These are phyloP conservation scores for Pyrocoelia pectoralis DNA, from an alignment of 2,888 invertebrate species.

Conservation along the genomic window DNA sequence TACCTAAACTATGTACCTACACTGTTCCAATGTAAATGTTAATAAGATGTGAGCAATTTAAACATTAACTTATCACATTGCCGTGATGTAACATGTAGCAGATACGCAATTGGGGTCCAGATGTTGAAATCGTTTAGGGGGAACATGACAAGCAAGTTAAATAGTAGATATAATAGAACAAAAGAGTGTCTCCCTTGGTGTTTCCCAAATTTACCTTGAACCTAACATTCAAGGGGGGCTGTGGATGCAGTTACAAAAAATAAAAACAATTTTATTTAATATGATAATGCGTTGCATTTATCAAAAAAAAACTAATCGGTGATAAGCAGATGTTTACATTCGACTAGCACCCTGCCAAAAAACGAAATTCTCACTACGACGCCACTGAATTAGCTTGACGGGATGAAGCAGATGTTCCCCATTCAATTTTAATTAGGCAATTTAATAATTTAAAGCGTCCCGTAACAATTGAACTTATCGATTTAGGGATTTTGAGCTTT, in stretches of 20 bases:
- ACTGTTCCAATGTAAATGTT: too few species aligned
- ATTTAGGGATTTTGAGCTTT: too few species aligned
- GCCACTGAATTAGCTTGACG: conserved; percentile 18
- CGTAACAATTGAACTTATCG: background rate
- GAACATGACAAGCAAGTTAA: background rate
- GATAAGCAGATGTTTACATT: conserved; percentile 7
- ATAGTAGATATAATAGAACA: background rate
- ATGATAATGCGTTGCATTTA: background rate
- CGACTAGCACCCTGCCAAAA: background rate
- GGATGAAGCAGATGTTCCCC: conserved; percentile 25
- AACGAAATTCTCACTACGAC: conserved; percentile 1
- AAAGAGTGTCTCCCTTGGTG: background rate
- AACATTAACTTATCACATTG: background rate
- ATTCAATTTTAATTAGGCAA: conserved; percentile 16
- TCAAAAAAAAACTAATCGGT: background rate
- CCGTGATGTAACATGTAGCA: conserved; percentile 1
- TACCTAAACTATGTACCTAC: too few species aligned
- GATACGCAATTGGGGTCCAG: conserved; percentile 13
- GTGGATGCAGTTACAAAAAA: too few species aligned
- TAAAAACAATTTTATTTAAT: too few species aligned
- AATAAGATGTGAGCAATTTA: background rate
- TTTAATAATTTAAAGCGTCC: background rate
- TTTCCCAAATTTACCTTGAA: too few species aligned
- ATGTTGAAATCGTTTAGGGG: conserved; percentile 2
- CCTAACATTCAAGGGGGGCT: too few species aligned